Evolutionary conservation across 2,113 vertebrate genomes (phyloP).

Genomic region (Brienomyrus brachyistius): DNA sequence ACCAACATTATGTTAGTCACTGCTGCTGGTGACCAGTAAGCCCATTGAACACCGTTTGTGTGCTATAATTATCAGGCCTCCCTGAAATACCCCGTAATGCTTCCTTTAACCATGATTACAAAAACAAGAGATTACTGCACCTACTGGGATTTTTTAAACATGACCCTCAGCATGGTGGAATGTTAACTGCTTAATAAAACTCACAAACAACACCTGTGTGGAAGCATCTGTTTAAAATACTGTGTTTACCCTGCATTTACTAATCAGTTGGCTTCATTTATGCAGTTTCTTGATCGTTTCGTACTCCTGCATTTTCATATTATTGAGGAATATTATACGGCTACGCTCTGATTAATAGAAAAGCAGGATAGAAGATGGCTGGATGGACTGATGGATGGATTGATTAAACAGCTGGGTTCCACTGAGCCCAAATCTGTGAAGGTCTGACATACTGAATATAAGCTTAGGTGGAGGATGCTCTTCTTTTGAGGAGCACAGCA

Average conservation of each 20-base stretch:
- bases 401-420: background rate
- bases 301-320: background rate
- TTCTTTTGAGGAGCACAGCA: conserved; percentile 22
- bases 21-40: background rate
- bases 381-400: background rate
- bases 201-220: background rate
- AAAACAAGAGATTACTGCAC: background rate
- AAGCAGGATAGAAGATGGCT: background rate
- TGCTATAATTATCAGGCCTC: background rate
- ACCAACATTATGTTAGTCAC: background rate
- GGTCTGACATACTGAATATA: background rate
- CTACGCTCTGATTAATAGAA: background rate
- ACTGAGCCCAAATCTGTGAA: background rate
- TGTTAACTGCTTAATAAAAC: background rate
- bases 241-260: background rate
- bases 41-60: background rate
- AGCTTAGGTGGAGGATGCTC: conserved; percentile 14
- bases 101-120: background rate
- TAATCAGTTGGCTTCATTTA: background rate
- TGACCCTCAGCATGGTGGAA: background rate
- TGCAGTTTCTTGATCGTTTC: background rate
- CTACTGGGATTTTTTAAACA: background rate
- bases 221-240: background rate
- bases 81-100: background rate
- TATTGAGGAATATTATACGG: background rate